phyloP scores from a whole-genome alignment of 2,888 invertebrate genomes.

The Philaethria dido region DNA sequence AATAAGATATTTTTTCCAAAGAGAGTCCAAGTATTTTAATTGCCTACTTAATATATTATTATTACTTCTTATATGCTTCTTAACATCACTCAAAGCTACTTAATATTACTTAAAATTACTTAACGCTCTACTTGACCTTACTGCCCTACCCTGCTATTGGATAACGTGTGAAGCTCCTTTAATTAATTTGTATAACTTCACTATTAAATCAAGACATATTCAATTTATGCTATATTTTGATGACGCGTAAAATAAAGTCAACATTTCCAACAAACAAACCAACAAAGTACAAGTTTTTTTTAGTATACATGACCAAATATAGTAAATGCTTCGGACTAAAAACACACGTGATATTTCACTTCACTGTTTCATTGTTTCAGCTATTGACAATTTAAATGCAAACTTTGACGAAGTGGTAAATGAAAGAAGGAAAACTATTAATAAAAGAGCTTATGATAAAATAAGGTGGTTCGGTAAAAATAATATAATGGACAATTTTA shows the following conservation, averaged over 20 bases:
- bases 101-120: too few relatives aligned
- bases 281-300: background rate
- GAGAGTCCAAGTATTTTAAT: too few relatives aligned
- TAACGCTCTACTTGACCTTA: too few relatives aligned
- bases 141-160: too few relatives aligned
- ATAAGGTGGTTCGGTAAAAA: slow-evolving; percentile 11
- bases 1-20: too few relatives aligned
- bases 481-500: slow-evolving; percentile 41
- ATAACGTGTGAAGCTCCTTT: too few relatives aligned
- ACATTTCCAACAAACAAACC: background rate
- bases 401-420: background rate
- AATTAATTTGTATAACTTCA: too few relatives aligned
- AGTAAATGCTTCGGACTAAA: background rate
- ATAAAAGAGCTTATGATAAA: background rate
- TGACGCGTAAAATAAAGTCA: background rate
- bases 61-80: too few relatives aligned
- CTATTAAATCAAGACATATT: too few relatives aligned
- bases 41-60: too few relatives aligned
- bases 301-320: background rate
- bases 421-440: background rate
- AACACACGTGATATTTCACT: background rate
- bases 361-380: slow-evolving; percentile 1
- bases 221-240: background rate
- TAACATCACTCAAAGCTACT: too few relatives aligned
- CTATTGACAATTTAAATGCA: background rate